Evolutionary conservation across 1,140 invertebrate species (phyloP).

Genomic region (Geopemphigus sp.): DNA sequence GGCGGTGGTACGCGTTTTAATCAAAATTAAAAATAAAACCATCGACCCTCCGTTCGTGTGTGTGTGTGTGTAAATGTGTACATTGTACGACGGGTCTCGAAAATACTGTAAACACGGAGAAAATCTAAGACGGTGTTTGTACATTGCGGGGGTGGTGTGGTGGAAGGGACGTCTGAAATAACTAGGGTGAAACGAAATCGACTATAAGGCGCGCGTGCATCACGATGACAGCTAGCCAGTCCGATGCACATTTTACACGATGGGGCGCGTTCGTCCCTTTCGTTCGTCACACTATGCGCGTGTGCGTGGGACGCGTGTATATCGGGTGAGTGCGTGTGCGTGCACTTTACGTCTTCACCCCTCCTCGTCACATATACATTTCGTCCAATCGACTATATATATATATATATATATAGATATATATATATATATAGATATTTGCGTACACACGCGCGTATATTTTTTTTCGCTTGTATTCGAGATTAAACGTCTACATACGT

Average conservation of each 20-base stretch:
- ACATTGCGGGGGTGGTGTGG: neutral
- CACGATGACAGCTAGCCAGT: constrained; percentile 26
- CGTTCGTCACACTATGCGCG: too few relatives aligned
- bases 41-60: too few relatives aligned
- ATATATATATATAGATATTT: constrained; percentile 7
- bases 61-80: too few relatives aligned
- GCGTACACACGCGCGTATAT: neutral
- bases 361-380: neutral
- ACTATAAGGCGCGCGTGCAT: neutral
- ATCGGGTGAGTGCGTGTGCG: neutral
- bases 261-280: neutral
- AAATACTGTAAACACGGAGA: constrained; percentile 23
- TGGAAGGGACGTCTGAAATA: neutral
- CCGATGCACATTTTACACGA: constrained; percentile 12
- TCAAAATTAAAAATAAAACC: constrained; percentile 33
- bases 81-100: neutral
- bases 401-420: neutral
- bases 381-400: neutral
- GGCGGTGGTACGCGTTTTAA: neutral
- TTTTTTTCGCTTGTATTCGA: neutral
- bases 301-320: neutral
- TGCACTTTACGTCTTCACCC: neutral
- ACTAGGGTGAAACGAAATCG: constrained; percentile 22
- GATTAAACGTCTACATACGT: neutral
- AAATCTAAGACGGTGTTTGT: constrained; percentile 21